Conservation (phyloP, 1,140 invertebrate species). For the Trachymyrmex septentrionalis region DNA sequence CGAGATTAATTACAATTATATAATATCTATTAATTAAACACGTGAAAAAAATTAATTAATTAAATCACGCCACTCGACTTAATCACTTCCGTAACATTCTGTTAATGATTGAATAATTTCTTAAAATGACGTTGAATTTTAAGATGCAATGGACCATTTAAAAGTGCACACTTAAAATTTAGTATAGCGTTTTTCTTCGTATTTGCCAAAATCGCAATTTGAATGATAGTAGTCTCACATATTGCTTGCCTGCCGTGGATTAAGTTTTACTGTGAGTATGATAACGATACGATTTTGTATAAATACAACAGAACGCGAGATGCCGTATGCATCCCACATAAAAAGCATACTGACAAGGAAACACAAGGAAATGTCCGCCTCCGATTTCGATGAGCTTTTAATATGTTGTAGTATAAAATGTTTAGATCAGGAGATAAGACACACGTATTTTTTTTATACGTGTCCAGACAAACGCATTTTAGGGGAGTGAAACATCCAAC, state of each 20-base stretch:
- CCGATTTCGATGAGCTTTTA: no score
- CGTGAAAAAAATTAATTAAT: no score
- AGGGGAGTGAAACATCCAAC: no score
- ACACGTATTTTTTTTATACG: no score
- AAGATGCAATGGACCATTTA: background rate
- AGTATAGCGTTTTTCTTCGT: background rate
- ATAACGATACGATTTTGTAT: background rate
- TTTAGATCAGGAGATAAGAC: no score
- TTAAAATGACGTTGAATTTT: background rate
- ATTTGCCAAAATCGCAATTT: background rate
- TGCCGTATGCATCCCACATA: no score
- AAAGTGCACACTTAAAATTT: background rate
- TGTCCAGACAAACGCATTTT: no score
- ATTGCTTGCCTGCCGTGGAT: background rate
- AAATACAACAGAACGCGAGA: background rate
- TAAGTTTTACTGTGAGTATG: background rate
- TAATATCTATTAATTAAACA: background rate
- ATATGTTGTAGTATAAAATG: no score
- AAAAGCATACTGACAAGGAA: no score
- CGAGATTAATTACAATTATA: constrained; percentile 12
- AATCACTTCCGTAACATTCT: background rate
- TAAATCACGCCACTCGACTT: background rate
- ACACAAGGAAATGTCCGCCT: no score
- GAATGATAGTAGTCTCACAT: background rate
- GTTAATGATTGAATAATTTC: background rate